Conservation (phyloP, 2,113 vertebrate genomes). For the Brachyistius frenatus region DNA sequence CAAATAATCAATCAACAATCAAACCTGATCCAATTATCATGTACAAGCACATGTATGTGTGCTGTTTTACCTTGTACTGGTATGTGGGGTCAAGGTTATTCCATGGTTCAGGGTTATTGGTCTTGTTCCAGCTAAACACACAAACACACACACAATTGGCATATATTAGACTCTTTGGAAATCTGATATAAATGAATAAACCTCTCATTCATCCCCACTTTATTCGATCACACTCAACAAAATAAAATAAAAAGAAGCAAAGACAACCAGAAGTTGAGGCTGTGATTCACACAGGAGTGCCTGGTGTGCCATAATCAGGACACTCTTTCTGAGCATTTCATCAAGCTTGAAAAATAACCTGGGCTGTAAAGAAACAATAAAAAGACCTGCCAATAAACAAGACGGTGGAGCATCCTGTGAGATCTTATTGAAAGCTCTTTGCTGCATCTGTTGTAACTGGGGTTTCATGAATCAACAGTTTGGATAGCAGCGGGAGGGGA, state of each 20-base stretch:
- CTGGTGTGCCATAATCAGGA: not conserved
- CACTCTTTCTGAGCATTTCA: not conserved
- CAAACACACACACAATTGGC: conserved; percentile 13
- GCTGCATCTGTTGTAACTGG: not conserved
- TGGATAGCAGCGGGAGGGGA: conserved; percentile 40
- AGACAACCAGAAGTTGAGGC: not conserved
- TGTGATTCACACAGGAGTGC: not conserved
- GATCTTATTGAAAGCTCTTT: conserved; percentile 11
- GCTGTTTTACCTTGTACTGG: conserved; percentile 90
- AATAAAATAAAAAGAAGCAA: not conserved
- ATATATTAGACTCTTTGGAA: not conserved
- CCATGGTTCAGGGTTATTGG: conserved; percentile 93
- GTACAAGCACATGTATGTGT: not conserved
- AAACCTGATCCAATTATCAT: not conserved
- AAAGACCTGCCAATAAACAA: conserved; percentile 11
- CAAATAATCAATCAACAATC: no score
- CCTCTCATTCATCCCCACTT: not conserved
- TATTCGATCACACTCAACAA: not conserved
- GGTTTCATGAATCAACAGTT: conserved; percentile 32
- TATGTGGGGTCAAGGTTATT: conserved; percentile 91
- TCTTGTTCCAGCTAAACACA: conserved; percentile 90
- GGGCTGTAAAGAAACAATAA: conserved; percentile 4
- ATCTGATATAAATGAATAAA: no score
- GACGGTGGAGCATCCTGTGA: conserved; percentile 11
- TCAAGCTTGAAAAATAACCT: conserved; percentile 6